phyloP scores from a whole-genome alignment of 2,113 vertebrate genomes.

The Toxotes chatareus region DNA sequence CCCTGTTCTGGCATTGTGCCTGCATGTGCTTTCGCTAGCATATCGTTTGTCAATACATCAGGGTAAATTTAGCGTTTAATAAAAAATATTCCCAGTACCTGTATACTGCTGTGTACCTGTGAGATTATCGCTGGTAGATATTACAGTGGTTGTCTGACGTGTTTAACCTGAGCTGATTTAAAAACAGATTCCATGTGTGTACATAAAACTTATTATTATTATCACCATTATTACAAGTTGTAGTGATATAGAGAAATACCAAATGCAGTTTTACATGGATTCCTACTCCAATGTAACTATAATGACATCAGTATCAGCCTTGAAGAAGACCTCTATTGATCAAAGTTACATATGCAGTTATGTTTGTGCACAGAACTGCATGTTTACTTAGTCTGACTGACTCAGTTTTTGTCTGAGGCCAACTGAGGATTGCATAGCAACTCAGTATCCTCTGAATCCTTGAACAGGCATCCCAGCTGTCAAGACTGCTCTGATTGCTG shows the following conservation, averaged over 20 bases:
- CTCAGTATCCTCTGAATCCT: slow-evolving; percentile 29
- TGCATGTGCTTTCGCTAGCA: slow-evolving; percentile 6
- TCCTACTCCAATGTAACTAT: neutral
- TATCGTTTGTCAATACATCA: slow-evolving; percentile 30
- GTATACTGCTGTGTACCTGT: neutral
- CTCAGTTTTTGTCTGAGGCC: slow-evolving; percentile 5
- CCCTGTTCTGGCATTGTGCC: slow-evolving; percentile 44
- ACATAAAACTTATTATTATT: neutral
- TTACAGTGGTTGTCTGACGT: neutral
- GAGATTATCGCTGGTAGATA: neutral
- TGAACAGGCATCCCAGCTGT: slow-evolving; percentile 30
- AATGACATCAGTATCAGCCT: neutral
- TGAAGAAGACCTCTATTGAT: neutral
- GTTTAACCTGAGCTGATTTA: neutral
- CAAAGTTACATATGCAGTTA: neutral
- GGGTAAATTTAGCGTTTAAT: slow-evolving; percentile 3
- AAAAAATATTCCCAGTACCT: slow-evolving; percentile 4
- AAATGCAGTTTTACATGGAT: neutral
- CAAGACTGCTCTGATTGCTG: slow-evolving; percentile 19
- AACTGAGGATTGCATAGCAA: slow-evolving; percentile 13
- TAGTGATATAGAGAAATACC: neutral
- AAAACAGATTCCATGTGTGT: neutral
- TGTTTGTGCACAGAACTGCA: neutral
- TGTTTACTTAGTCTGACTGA: slow-evolving; percentile 16
- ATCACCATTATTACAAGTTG: neutral